Base-by-base conservation (phyloP, 2,113 vertebrate genomes). In the Eidolon helvum region DNA sequence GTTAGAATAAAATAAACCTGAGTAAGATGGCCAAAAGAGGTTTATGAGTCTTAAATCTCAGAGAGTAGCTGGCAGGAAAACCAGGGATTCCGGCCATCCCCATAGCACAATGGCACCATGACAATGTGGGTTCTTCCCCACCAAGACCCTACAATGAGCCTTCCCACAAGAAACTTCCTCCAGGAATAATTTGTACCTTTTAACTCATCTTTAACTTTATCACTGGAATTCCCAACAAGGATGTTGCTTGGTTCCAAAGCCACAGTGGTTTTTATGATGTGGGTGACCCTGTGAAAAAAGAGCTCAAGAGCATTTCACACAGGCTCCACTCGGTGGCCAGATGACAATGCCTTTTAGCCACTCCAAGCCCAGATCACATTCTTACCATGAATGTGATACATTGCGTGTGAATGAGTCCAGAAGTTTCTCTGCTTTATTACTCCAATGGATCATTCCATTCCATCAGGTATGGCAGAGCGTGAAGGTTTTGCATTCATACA, bases 231-330 rank as follows among this genome's bases (percentile, higher is more conserved):
- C 91, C 89, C 96, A 96, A 94, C 91, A 87, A 90, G 74, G 95
- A 89, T 65, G 55, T 45, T 48, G 14, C 43, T 79, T 59, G 33
- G 33, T 63, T 94, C 95, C 97, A 97, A 91, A 90, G 72, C 96
- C 95, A 10, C 59, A 0, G 19, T 87, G 97, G 98, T 83, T 96
- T 87, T 53, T 97, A 7, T 97, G 96, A 98, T 98, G 97, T 98
- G 98, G 97, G 86, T 15, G 2, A 28, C 78, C 80, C 86, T 53
- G 78, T 12, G 71, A 83, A 91, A 91, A 50, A 40, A 85, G 61
- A 86, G 48, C 57, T 55, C 43, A 69, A 35, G 48, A 79, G 40
- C 16, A 7, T 68, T 78, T 89, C 88, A 63, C 91, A 63, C 16
- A 43, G 82, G 68, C 90, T 69, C 43, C 38, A 24, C 35, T 33